Percentiles rank a stretch among this genome's conserved stretches.
Conservation (phyloP, 1,140 invertebrate genomes). For the Drosophila tani region DNA sequence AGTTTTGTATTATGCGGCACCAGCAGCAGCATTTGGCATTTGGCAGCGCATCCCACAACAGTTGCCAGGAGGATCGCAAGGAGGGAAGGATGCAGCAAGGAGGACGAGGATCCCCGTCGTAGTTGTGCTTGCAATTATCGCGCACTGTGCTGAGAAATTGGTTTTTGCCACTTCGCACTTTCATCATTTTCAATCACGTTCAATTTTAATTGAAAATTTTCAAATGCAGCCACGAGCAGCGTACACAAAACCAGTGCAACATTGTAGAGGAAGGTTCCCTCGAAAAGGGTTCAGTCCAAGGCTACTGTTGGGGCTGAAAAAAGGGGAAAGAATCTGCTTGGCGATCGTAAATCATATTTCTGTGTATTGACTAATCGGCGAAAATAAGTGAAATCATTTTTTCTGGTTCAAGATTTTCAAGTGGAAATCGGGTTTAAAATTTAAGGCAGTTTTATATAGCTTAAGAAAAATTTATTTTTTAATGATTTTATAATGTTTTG, state of each 20-base stretch:
- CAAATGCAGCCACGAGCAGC: constrained; percentile 36
- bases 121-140: constrained; percentile 70
- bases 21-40: constrained; percentile 56
- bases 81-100: constrained; percentile 1
- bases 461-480: no score
- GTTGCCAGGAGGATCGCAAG: constrained; percentile 24
- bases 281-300: neutral
- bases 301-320: constrained; percentile 19
- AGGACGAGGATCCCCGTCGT: constrained; percentile 20
- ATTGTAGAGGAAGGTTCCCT: constrained; percentile 23
- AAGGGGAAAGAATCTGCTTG: neutral
- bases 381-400: constrained; percentile 22
- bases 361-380: constrained; percentile 24
- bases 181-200: constrained; percentile 83
- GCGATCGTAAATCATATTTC: constrained; percentile 25
- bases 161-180: constrained; percentile 83
- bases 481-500: no score
- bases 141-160: constrained; percentile 82
- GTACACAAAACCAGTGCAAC: constrained; percentile 38
- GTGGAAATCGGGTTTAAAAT: neutral
- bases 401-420: constrained; percentile 2
- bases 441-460: neutral
- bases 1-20: constrained; percentile 74
- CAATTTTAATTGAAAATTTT: constrained; percentile 83
- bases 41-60: constrained; percentile 82